Conservation (phyloP, 2,113 vertebrate species). For the Eublepharis macularius region DNA sequence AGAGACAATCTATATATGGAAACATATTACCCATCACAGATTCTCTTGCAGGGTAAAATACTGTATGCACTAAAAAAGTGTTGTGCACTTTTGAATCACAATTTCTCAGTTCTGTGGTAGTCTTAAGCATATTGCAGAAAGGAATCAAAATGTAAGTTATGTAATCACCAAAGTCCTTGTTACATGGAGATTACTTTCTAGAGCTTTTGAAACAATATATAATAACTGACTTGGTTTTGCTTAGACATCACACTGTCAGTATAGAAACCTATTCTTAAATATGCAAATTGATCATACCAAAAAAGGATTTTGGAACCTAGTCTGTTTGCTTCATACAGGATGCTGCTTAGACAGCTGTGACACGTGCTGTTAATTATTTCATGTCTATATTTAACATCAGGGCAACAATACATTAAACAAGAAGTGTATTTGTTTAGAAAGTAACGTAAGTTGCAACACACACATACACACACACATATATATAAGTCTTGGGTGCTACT, state of each 20-base stretch:
- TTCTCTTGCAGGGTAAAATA: background rate
- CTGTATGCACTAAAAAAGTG: background rate
- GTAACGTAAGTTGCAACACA: background rate
- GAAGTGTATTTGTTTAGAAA: background rate
- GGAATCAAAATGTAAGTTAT: background rate
- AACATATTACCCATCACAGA: background rate
- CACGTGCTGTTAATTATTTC: background rate
- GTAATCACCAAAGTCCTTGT: background rate
- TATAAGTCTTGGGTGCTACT: background rate
- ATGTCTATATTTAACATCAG: background rate
- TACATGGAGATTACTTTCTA: background rate
- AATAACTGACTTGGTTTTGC: background rate
- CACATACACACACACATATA: no score
- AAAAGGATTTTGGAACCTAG: background rate
- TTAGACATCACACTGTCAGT: background rate
- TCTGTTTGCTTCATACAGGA: background rate
- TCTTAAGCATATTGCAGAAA: background rate
- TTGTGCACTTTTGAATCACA: background rate
- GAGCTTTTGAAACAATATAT: background rate
- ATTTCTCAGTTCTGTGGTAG: background rate
- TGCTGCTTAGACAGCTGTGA: background rate
- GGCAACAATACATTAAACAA: background rate
- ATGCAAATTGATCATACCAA: background rate
- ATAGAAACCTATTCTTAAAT: background rate
- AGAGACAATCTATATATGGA: background rate